These are phyloP conservation scores for Sebastes steindachneri DNA, from an alignment of 2,797 vertebrate species.

Conservation along the genomic window DNA sequence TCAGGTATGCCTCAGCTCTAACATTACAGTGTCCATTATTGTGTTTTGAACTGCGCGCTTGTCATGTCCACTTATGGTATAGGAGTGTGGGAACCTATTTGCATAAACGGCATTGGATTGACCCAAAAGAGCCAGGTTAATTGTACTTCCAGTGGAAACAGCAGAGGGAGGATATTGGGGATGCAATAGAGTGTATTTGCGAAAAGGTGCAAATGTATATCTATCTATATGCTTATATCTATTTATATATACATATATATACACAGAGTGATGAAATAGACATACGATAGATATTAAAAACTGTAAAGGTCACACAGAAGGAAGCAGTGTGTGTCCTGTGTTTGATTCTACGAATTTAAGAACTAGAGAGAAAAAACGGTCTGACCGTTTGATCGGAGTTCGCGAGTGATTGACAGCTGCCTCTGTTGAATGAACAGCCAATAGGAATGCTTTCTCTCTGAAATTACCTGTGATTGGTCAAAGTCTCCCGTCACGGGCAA, in stretches of 20 bases:
- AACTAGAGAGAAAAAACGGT: not conserved
- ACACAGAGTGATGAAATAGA: not conserved
- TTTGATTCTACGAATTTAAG: not conserved
- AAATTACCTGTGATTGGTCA: too few species aligned
- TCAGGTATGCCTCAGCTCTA: constrained; percentile 85
- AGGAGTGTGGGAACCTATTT: not conserved
- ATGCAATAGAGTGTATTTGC: not conserved
- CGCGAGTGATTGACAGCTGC: too few species aligned
- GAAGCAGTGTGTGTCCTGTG: not conserved
- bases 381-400: too few species aligned
- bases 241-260: not conserved
- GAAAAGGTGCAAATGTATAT: not conserved
- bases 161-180: not conserved
- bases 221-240: not conserved
- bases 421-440: too few species aligned
- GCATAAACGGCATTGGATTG: constrained; percentile 9
- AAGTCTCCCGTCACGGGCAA: too few species aligned
- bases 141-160: constrained; percentile 28
- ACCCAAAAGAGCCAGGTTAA: constrained; percentile 43
- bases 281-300: not conserved
- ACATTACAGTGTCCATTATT: not conserved
- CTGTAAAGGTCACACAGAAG: not conserved
- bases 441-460: too few species aligned
- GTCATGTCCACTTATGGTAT: constrained; percentile 27
- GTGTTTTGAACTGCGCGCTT: constrained; percentile 17